Conservation (phyloP, 2,888 invertebrate species). For the Spatulosminthurus flaviceps region DNA sequence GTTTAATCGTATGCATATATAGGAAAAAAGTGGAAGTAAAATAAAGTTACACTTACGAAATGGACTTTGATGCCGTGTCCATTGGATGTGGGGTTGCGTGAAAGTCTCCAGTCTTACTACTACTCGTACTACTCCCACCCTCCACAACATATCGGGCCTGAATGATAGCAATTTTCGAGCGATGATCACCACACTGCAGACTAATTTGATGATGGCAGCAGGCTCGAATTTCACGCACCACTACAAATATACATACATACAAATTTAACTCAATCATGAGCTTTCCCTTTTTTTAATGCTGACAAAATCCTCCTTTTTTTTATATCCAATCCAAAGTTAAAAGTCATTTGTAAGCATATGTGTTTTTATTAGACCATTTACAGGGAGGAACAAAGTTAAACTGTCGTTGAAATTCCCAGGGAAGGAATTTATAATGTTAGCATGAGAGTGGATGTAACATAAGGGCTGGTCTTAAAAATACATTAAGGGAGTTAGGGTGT, state of each 20-base stretch:
- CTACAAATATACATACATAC: slow-evolving; percentile 54
- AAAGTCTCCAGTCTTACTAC: slow-evolving; percentile 37
- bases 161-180: slow-evolving; percentile 60
- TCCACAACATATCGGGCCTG: slow-evolving; percentile 61
- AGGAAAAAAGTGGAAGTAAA: slow-evolving; percentile 11
- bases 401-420: too few relatives aligned
- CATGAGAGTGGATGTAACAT: too few relatives aligned
- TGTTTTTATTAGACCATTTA: too few relatives aligned
- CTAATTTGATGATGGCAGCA: slow-evolving; percentile 62
- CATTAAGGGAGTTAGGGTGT: too few relatives aligned
- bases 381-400: too few relatives aligned
- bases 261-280: slow-evolving; percentile 1
- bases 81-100: slow-evolving; percentile 45
- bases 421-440: too few relatives aligned
- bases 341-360: too few relatives aligned
- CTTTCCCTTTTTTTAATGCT: neutral
- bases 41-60: slow-evolving; percentile 48
- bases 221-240: slow-evolving; percentile 62
- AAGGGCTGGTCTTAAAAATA: too few relatives aligned
- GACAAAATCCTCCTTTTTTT: neutral
- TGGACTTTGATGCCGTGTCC: slow-evolving; percentile 33
- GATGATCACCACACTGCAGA: slow-evolving; percentile 54
- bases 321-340: too few relatives aligned
- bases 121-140: slow-evolving; percentile 37
- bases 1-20: too few relatives aligned